Percentiles rank a stretch among this genome's conserved stretches.
phyloP scores from a whole-genome alignment of 1,140 invertebrate genomes.

The Eumeta japonica region DNA sequence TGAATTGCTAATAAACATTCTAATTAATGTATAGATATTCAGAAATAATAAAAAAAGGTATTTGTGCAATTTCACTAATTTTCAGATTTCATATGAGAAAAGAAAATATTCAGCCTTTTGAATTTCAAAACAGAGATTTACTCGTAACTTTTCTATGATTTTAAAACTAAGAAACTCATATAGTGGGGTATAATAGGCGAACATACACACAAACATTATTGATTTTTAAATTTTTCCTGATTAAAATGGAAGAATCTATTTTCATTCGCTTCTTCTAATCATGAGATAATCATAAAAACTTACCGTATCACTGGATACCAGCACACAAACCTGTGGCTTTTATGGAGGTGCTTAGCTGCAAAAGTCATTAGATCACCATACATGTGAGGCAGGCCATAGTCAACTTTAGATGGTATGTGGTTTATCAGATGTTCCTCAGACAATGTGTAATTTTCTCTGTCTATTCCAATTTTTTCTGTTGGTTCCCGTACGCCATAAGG shows the following conservation, averaged over 20 bases:
- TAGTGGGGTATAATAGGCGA: no score
- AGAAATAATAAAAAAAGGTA: no score
- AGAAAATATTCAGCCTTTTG: no score
- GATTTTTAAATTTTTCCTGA: no score
- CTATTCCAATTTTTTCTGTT: slow-evolving; percentile 78
- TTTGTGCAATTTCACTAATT: no score
- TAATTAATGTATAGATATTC: no score
- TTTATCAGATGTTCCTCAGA: slow-evolving; percentile 64
- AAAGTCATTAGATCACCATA: slow-evolving; percentile 83
- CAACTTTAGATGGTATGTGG: slow-evolving; percentile 85
- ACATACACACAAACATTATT: no score
- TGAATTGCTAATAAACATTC: no score
- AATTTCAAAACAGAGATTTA: no score
- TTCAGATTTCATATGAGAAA: no score
- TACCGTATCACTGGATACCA: slow-evolving; percentile 89
- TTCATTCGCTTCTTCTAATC: slow-evolving; percentile 7
- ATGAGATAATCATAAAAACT: slow-evolving; percentile 11
- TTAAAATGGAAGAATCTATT: slow-evolving; percentile 7
- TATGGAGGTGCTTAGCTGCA: slow-evolving; percentile 71
- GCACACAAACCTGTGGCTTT: slow-evolving; percentile 80
- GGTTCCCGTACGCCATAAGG: slow-evolving; percentile 94
- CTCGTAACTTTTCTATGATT: no score
- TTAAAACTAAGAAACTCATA: no score
- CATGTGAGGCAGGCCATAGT: slow-evolving; percentile 78
- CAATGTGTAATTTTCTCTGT: slow-evolving; percentile 60